Evolutionary conservation across 2,113 vertebrate genomes (phyloP).

Genomic region (Tachycineta bicolor): DNA sequence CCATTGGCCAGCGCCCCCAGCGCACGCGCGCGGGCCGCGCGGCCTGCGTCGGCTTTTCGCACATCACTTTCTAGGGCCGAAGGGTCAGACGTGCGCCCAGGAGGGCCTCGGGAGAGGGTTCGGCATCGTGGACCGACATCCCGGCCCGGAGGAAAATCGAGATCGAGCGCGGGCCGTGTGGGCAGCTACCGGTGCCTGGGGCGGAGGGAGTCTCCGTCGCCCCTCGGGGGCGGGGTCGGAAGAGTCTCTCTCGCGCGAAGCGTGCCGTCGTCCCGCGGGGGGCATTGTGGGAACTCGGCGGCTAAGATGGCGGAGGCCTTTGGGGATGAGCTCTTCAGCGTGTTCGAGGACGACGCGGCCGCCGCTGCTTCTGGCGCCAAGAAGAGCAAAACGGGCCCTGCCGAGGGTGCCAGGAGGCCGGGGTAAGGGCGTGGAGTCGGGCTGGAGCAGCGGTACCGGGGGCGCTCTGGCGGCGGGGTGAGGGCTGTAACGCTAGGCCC

Average conservation of each 20-base stretch:
- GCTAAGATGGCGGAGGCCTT: slow-evolving; percentile 89
- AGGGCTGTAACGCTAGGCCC: fast-evolving
- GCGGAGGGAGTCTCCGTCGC: fast-evolving
- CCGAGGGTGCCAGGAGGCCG: not conserved
- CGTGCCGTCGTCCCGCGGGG: not conserved
- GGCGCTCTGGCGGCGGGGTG: fast-evolving
- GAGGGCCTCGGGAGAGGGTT: fast-evolving
- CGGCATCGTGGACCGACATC: not conserved
- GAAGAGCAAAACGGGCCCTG: slow-evolving; percentile 54
- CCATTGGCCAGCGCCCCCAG: not conserved
- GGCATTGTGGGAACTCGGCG: not conserved
- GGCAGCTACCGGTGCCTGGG: fast-evolving
- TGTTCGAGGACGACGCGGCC: slow-evolving; percentile 87
- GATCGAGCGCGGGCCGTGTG: not conserved
- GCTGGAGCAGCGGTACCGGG: fast-evolving
- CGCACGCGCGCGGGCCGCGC: not conserved
- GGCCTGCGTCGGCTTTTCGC: not conserved
- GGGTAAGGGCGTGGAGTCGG: slow-evolving; percentile 69
- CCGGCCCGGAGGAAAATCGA: not conserved
- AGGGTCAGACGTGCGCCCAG: fast-evolving
- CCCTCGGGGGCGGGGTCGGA: fast-evolving
- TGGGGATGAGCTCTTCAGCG: slow-evolving; percentile 92
- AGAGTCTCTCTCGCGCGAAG: not conserved
- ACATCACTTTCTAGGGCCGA: fast-evolving
- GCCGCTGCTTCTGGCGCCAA: slow-evolving; percentile 31